Percentiles rank a stretch among this genome's conserved stretches.
phyloP scores from a whole-genome alignment of 2,888 invertebrate species.

The Corythucha ciliata region DNA sequence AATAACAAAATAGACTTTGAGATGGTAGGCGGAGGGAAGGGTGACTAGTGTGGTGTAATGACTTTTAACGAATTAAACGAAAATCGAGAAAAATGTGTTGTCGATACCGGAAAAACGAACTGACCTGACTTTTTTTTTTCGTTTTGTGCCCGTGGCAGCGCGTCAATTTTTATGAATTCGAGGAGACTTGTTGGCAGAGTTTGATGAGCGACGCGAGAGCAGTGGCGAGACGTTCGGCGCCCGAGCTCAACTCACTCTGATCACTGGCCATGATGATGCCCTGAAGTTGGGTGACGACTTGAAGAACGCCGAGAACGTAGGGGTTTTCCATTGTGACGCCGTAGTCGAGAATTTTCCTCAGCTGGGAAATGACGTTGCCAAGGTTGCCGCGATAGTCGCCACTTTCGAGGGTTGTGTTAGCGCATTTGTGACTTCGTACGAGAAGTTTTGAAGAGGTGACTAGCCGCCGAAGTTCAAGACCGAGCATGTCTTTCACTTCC shows the following conservation, averaged over 20 bases:
- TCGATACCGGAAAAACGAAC: too few species aligned
- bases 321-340: slow-evolving; percentile 28
- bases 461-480: slow-evolving; percentile 67
- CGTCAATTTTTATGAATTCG: too few species aligned
- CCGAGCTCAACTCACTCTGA: slow-evolving; percentile 26
- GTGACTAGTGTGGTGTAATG: too few species aligned
- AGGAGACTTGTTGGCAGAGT: slow-evolving; percentile 29
- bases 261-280: slow-evolving; percentile 27
- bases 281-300: slow-evolving; percentile 29
- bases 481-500: slow-evolving; percentile 66
- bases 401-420: slow-evolving; percentile 42
- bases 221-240: slow-evolving; percentile 26
- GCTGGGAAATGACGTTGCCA: slow-evolving; percentile 26
- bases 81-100: too few species aligned
- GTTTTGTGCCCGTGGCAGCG: too few species aligned
- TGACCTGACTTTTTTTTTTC: too few species aligned
- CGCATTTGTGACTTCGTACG: slow-evolving; percentile 58
- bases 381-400: slow-evolving; percentile 29
- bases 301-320: slow-evolving; percentile 28
- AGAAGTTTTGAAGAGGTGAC: slow-evolving; percentile 74
- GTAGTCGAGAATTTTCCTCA: slow-evolving; percentile 29
- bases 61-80: too few species aligned
- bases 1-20: too few species aligned
- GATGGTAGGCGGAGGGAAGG: too few species aligned
- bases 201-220: slow-evolving; percentile 28